Base-by-base conservation (phyloP, 2,113 vertebrate species). In the Colius striatus region DNA sequence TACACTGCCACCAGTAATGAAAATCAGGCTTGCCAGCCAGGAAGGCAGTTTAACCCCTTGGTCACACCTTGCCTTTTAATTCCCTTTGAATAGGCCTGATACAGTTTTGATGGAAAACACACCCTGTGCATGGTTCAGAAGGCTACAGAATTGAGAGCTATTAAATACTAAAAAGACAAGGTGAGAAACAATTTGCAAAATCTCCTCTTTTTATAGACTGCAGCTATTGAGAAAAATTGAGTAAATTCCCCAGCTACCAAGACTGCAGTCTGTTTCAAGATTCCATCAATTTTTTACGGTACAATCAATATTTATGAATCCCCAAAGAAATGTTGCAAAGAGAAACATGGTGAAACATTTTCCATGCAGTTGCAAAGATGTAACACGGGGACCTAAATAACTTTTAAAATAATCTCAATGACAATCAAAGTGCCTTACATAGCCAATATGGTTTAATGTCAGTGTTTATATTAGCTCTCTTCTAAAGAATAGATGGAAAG, bases 241-340 rank as follows among this genome's bases (percentile, higher is more conserved):
- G 98, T 98, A 98, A 98, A 99, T 98, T 98, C 98, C 98, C 98
- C 95, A 97, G 98, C 98, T 98, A 96, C 98, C 97, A 92, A 96
- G 92, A 97, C 97, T 97, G 97, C 97, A 98, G 98, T 98, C 98
- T 98, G 98, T 98, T 98, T 98, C 98, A 98, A 98, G 98, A 98
- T 98, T 98, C 98, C 98, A 99, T 99, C 98, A 98, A 99, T 99
- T 99, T 99, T 99, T 99, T 99, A 98, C 98, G 98, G 98, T 98
- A 98, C 98, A 98, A 99, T 99, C 99, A 99, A 99, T 99, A 99
- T 99, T 99, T 99, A 99, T 99, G 98, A 99, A 99, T 98, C 99
- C 98, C 99, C 84, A 96, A 98, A 99, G 99, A 99, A 98, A 98
- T 98, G 98, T 98, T 97, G 98, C 98, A 98, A 98, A 99, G 98